These are phyloP conservation scores for Melanotaenia trifasciata DNA, from an alignment of 2,797 vertebrate species.

Conservation along the genomic window DNA sequence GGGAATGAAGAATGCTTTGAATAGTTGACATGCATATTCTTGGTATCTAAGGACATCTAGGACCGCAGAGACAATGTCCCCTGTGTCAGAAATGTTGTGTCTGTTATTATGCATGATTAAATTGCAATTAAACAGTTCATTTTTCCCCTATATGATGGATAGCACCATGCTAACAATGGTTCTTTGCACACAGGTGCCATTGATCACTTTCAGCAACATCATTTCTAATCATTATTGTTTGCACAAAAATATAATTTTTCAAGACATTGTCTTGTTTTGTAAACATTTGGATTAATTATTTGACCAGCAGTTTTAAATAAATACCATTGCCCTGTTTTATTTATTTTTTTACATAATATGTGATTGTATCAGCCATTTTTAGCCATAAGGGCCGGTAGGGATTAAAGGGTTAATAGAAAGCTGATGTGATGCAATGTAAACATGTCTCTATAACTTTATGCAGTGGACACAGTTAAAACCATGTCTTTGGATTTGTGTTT, in stretches of 20 bases:
- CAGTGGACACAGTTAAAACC: neutral
- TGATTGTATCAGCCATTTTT: neutral
- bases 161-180: no score
- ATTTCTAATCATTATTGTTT: neutral
- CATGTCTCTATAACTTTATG: neutral
- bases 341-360: neutral
- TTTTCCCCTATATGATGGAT: no score
- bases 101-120: no score
- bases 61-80: no score
- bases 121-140: no score
- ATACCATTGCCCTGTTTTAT: neutral
- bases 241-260: neutral
- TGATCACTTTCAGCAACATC: no score
- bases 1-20: no score
- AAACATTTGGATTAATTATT: neutral
- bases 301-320: neutral
- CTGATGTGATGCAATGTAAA: neutral
- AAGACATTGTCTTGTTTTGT: neutral
- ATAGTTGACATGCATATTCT: no score
- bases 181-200: no score
- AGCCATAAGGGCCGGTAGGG: no score
- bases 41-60: no score
- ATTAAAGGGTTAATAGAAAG: neutral
- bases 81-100: no score
- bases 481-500: neutral